phyloP scores from a whole-genome alignment of 2,113 vertebrate species.

The Osmerus mordax region DNA sequence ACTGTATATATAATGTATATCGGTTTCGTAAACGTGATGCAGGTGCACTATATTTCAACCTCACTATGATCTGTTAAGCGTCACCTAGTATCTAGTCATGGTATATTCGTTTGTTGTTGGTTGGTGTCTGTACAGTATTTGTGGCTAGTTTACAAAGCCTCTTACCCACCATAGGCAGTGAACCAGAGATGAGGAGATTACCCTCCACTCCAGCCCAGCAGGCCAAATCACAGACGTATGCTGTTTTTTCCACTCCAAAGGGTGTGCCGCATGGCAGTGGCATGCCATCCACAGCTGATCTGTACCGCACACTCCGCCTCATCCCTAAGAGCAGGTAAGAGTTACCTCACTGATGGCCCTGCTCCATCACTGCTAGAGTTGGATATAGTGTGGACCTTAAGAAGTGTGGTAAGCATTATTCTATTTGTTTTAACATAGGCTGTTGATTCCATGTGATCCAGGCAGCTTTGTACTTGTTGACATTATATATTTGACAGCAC shows the following conservation, averaged over 20 bases:
- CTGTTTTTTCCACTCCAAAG: slow-evolving; percentile 64
- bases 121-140: too few relatives aligned
- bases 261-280: slow-evolving; percentile 41
- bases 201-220: slow-evolving; percentile 48
- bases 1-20: background rate
- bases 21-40: background rate
- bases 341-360: background rate
- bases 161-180: slow-evolving; percentile 55
- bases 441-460: too few relatives aligned
- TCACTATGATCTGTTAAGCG: too few relatives aligned
- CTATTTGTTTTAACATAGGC: too few relatives aligned
- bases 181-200: slow-evolving; percentile 58
- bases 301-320: slow-evolving; percentile 70
- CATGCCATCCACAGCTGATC: slow-evolving; percentile 74
- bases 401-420: too few relatives aligned
- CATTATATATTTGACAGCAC: too few relatives aligned
- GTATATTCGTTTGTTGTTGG: background rate
- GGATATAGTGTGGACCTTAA: too few relatives aligned
- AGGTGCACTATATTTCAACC: background rate
- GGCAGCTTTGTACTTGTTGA: too few relatives aligned
- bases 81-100: background rate
- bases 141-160: background rate
- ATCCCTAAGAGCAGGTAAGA: slow-evolving; percentile 76
- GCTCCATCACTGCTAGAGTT: background rate
- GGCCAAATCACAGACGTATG: slow-evolving; percentile 46